Base-by-base conservation (phyloP, 2,888 invertebrate species). In the Petrolisthes cinctipes region DNA sequence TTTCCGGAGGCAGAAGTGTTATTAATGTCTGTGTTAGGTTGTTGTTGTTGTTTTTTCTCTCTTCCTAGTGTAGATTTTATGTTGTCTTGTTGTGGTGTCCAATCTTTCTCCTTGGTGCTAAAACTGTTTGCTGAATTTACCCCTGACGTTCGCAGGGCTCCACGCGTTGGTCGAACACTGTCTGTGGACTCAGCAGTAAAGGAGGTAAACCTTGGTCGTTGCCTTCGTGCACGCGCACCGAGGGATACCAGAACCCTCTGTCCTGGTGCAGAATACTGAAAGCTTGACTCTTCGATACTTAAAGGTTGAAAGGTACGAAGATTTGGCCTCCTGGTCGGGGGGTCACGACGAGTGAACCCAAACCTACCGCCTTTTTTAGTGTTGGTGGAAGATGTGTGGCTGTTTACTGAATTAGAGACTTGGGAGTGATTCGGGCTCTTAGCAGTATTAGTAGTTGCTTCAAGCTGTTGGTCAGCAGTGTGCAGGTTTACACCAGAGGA, bases 201-300 rank as follows among this genome's bases (percentile, higher is more conserved):
- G 68, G 79, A 71, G 76, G 75, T 56, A 23, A 82, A 82, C 37
- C 37, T 37, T 37, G 37, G 37, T 37, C 37, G 37, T 37, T 53
- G 53, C 5, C 23, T 83, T 71, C 20, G 81, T 54, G 37, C 37
- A 17, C 23, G 80, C 37, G 23, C 4, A 1, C 87, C 87, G 51
- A 88, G 84, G 17, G 81, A 80, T 20, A 88, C 57, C 56, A 53
- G 87, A 61, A 88, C 87, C 66, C 75, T 80, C 6, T 88, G 87
- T 73, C 87, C 87, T 37, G 87, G 87, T 14, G 87, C 80, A 5
- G 80, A 66, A 51, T 88, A 88, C 54, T 84, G 57, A 54, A 88
- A 80, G 14, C 87, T 80, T 37, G 84, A 84, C 53, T 53, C 80
- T 14, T 54, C 81, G 5, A 51, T 54, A n/a, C 4, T 37, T 37